These are phyloP conservation scores for Coenonympha arcania DNA, from an alignment of 2,888 invertebrate species.

Conservation along the genomic window DNA sequence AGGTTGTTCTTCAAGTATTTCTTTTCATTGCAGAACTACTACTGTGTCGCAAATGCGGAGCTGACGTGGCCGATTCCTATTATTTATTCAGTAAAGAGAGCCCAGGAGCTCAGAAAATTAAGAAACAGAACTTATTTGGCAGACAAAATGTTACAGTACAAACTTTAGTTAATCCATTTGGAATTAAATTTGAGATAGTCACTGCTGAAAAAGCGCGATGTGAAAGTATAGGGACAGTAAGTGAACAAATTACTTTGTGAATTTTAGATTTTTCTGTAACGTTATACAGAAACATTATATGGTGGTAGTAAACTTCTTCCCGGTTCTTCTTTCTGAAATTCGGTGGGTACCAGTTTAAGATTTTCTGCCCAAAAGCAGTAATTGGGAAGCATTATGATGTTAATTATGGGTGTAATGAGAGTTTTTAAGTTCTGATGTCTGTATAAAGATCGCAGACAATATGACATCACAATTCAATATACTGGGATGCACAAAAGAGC, in stretches of 20 bases:
- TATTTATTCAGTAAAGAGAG: conserved; percentile 69
- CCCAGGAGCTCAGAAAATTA: conserved; percentile 58
- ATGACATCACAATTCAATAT: no score
- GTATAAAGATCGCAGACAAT: no score
- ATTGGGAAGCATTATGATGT: no score
- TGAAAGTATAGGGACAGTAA: conserved; percentile 68
- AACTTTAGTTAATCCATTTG: conserved; percentile 72
- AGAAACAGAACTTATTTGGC: conserved; percentile 72
- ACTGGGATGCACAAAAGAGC: no score
- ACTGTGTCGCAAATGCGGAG: conserved; percentile 75
- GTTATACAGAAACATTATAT: no score
- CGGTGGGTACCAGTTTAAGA: no score
- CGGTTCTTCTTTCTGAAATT: no score
- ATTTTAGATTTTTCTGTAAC: no score
- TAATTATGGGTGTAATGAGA: no score
- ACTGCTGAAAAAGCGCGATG: conserved; percentile 72
- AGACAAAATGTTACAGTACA: conserved; percentile 71
- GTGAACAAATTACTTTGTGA: conserved; percentile 25
- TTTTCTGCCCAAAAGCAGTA: no score
- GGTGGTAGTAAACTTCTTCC: no score
- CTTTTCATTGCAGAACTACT: conserved; percentile 63
- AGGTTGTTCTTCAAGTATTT: not conserved
- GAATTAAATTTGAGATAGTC: conserved; percentile 69
- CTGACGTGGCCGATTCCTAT: conserved; percentile 71
- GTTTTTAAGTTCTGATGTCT: no score